Evolutionary conservation across 1,140 invertebrate genomes (phyloP).

Genomic region (Calliopsis andreniformis): DNA sequence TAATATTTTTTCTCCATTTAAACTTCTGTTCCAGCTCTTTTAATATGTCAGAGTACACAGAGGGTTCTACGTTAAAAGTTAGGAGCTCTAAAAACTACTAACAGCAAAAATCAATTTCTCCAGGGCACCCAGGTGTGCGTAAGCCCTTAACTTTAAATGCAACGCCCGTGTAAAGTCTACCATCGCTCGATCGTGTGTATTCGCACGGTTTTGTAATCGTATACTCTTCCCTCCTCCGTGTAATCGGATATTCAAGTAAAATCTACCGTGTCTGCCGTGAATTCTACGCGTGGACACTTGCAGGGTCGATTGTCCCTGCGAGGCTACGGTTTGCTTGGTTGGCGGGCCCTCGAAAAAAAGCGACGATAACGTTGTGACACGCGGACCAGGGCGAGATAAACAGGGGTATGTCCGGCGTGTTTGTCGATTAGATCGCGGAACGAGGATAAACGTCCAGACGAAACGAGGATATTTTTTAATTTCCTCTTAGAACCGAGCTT

Average conservation of each 20-base stretch:
- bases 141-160: neutral
- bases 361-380: neutral
- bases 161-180: too few relatives aligned
- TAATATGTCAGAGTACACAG: too few relatives aligned
- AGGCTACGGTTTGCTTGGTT: neutral
- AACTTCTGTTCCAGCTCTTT: too few relatives aligned
- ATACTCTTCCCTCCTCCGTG: slow-evolving; percentile 1
- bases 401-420: neutral
- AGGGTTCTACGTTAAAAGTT: too few relatives aligned
- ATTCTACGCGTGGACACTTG: neutral
- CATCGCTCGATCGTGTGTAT: slow-evolving; percentile 6
- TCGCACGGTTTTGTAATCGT: neutral
- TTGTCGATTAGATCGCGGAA: slow-evolving; percentile 7
- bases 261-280: neutral
- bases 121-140: too few relatives aligned
- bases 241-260: slow-evolving; percentile 9
- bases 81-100: too few relatives aligned
- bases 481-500: slow-evolving; percentile 15
- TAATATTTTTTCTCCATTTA: too few relatives aligned
- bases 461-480: slow-evolving; percentile 35
- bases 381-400: neutral
- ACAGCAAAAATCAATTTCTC: too few relatives aligned
- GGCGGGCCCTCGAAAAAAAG: neutral
- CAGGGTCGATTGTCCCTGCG: too few relatives aligned
- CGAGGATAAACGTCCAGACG: neutral